A percentile compares a stretch with the other conserved stretches of the same genome.
Conservation (phyloP, 2,113 vertebrate genomes). For the Nematolebias whitei region DNA sequence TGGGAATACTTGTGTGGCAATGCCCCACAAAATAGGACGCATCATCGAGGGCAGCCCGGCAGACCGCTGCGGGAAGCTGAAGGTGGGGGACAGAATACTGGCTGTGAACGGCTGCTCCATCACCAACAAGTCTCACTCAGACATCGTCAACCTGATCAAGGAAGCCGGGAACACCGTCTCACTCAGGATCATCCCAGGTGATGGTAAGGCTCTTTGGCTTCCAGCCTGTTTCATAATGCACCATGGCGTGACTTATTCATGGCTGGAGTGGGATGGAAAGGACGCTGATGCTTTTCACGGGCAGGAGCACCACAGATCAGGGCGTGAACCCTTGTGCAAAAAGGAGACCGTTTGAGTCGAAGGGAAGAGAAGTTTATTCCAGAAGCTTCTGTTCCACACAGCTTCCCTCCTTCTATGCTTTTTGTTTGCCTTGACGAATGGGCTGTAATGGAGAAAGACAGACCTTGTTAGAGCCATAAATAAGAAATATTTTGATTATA, state of each 20-base stretch:
- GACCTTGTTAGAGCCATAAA: too few relatives aligned
- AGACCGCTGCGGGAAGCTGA: constrained; percentile 98
- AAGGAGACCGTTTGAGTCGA: constrained; percentile 51
- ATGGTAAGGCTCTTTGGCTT: constrained; percentile 84
- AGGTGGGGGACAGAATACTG: constrained; percentile 97
- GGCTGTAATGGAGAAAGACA: constrained; percentile 16
- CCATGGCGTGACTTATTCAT: constrained; percentile 66
- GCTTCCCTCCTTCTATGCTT: not conserved
- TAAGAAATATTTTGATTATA: too few relatives aligned
- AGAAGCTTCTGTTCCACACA: constrained; percentile 6
- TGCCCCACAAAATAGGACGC: constrained; percentile 99
- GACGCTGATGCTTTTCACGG: constrained; percentile 52
- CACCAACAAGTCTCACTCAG: constrained; percentile 99
- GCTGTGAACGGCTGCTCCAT: constrained; percentile 97
- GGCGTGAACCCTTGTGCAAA: constrained; percentile 44
- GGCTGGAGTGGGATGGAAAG: constrained; percentile 50
- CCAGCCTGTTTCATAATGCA: constrained; percentile 51
- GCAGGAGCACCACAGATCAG: constrained; percentile 44
- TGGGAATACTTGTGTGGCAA: constrained; percentile 98
- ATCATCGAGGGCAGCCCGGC: constrained; percentile 99
- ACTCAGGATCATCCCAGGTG: constrained; percentile 98
- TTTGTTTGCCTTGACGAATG: constrained; percentile 10
- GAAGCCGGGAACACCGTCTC: constrained; percentile 98
- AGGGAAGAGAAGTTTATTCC: constrained; percentile 30
- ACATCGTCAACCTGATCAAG: constrained; percentile 99